Conservation (phyloP, 2,113 vertebrate genomes). For the Anseranas semipalmata region DNA sequence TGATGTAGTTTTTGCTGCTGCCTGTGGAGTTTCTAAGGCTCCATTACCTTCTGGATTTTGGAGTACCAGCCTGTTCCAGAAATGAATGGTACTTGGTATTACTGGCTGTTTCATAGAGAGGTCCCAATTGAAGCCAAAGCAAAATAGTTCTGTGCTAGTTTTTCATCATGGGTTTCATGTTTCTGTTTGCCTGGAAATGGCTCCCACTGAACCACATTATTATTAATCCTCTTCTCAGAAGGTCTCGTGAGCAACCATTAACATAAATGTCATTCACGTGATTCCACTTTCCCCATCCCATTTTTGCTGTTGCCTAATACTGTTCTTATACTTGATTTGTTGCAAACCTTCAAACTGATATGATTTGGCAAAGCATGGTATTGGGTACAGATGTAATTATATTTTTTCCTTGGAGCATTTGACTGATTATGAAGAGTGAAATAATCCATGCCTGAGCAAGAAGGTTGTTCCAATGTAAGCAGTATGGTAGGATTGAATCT, state of each 20-base stretch:
- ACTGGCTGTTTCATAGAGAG: background rate
- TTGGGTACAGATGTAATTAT: background rate
- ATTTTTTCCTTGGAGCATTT: constrained; percentile 11
- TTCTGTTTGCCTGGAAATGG: background rate
- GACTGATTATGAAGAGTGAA: background rate
- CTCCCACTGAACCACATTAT: background rate
- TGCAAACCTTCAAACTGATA: background rate
- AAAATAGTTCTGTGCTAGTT: background rate
- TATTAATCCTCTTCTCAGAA: background rate
- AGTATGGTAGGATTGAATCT: background rate
- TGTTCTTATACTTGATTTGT: background rate
- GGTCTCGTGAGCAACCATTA: background rate
- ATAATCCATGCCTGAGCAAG: background rate
- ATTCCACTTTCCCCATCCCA: background rate
- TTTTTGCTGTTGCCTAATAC: background rate
- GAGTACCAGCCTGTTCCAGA: background rate
- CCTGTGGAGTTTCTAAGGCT: background rate
- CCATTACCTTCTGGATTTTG: background rate
- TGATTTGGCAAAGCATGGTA: background rate
- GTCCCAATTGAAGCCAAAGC: background rate
- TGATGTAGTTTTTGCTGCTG: background rate
- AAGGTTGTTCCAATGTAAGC: background rate
- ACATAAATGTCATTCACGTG: background rate
- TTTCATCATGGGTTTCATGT: background rate
- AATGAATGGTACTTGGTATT: background rate